Conservation (phyloP, 2,797 vertebrate genomes). For the Moxostoma hubbsi region DNA sequence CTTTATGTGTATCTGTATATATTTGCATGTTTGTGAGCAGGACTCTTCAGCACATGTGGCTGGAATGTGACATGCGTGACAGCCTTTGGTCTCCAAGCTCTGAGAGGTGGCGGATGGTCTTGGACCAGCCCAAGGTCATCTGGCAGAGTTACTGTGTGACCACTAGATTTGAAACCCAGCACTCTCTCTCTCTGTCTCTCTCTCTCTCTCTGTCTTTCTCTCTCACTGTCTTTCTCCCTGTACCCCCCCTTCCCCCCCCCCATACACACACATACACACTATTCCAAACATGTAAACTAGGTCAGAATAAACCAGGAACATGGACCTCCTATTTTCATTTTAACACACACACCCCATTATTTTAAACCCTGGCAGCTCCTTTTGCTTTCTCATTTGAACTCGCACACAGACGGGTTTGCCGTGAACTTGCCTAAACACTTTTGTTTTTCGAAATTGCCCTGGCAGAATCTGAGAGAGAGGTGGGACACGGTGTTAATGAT, state of each 20-base stretch:
- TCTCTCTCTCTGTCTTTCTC: slow-evolving; percentile 49
- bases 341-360: slow-evolving; percentile 59
- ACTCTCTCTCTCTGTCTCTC: slow-evolving; percentile 54
- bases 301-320: slow-evolving; percentile 71
- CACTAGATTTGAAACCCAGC: slow-evolving; percentile 77
- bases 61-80: slow-evolving; percentile 76
- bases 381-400: slow-evolving; percentile 27
- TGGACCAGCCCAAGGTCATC: slow-evolving; percentile 83
- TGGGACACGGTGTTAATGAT: slow-evolving; percentile 78
- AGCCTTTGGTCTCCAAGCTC: slow-evolving; percentile 67
- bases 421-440: slow-evolving; percentile 69
- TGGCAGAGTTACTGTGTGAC: slow-evolving; percentile 74
- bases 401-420: slow-evolving; percentile 30
- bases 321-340: slow-evolving; percentile 72
- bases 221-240: slow-evolving; percentile 42
- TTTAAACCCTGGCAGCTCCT: slow-evolving; percentile 29
- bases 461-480: slow-evolving; percentile 66
- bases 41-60: slow-evolving; percentile 49
- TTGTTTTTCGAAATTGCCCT: slow-evolving; percentile 69
- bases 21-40: not conserved
- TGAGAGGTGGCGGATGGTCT: slow-evolving; percentile 82
- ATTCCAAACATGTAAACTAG: slow-evolving; percentile 66
- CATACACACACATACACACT: slow-evolving; percentile 27
- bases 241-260: not conserved
- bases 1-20: not conserved